Conservation (phyloP, 2,113 vertebrate genomes). For the Jaculus jaculus region DNA sequence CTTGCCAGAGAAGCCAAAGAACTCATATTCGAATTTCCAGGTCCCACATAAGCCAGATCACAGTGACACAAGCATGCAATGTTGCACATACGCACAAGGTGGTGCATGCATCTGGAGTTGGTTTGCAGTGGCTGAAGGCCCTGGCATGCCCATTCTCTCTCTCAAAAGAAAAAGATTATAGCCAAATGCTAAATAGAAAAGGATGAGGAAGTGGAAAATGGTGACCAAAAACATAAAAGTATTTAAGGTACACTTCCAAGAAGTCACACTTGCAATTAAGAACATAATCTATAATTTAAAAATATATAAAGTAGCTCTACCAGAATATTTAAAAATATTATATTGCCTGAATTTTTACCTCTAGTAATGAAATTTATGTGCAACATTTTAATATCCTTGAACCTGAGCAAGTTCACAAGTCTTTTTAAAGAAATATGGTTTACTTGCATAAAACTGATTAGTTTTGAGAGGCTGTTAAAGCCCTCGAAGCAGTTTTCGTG, state of each 20-base stretch:
- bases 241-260: not conserved
- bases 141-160: too few species aligned
- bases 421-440: slow-evolving; percentile 87
- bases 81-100: too few species aligned
- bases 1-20: too few species aligned
- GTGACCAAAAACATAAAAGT: not conserved
- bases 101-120: too few species aligned
- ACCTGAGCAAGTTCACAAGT: too few species aligned
- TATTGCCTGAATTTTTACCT: not conserved
- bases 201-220: not conserved
- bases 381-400: too few species aligned
- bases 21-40: too few species aligned
- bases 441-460: slow-evolving; percentile 91
- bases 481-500: slow-evolving; percentile 88
- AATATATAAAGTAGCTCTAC: not conserved
- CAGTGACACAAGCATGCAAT: too few species aligned
- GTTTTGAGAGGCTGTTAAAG: slow-evolving; percentile 87
- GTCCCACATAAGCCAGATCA: too few species aligned
- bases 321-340: not conserved
- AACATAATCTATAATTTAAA: not conserved
- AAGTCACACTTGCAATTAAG: not conserved
- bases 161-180: not conserved
- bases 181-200: not conserved
- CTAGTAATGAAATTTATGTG: too few species aligned
- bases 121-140: too few species aligned